phyloP scores from a whole-genome alignment of 2,797 vertebrate genomes.

The Gorsachius magnificus region DNA sequence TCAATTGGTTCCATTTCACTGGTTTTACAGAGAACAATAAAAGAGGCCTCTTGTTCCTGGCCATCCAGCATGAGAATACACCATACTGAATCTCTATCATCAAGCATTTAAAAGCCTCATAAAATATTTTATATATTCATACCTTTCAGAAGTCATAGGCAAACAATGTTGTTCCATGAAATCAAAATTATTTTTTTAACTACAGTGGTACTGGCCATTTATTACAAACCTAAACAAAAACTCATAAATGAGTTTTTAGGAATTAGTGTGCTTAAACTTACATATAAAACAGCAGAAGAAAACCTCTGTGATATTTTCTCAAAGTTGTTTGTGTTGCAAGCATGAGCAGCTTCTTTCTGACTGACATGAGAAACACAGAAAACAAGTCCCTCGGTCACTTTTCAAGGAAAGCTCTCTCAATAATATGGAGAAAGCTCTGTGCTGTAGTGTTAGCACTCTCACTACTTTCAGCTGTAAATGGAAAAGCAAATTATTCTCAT shows the following conservation, averaged over 20 bases:
- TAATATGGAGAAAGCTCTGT: neutral
- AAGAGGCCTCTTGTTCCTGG: conserved; percentile 49
- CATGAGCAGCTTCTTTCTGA: neutral
- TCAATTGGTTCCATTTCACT: conserved; percentile 65
- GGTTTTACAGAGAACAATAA: conserved; percentile 44
- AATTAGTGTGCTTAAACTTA: neutral
- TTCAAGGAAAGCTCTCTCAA: neutral
- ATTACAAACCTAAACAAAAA: neutral
- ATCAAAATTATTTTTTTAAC: neutral
- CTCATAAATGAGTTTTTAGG: neutral
- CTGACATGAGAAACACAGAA: neutral
- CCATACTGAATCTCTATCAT: conserved; percentile 20
- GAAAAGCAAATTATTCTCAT: neutral
- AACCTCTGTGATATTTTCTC: neutral
- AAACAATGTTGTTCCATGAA: neutral
- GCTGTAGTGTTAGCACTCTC: neutral
- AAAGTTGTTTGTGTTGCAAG: neutral
- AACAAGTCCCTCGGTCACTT: neutral
- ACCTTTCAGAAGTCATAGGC: neutral
- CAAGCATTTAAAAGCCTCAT: neutral
- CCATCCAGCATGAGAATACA: conserved; percentile 18
- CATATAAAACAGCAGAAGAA: neutral
- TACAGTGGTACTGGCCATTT: neutral
- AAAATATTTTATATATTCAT: conserved; percentile 24
- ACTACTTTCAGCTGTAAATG: neutral